Conservation (phyloP, 2,888 invertebrate genomes). For the Agonum fuliginosum region DNA sequence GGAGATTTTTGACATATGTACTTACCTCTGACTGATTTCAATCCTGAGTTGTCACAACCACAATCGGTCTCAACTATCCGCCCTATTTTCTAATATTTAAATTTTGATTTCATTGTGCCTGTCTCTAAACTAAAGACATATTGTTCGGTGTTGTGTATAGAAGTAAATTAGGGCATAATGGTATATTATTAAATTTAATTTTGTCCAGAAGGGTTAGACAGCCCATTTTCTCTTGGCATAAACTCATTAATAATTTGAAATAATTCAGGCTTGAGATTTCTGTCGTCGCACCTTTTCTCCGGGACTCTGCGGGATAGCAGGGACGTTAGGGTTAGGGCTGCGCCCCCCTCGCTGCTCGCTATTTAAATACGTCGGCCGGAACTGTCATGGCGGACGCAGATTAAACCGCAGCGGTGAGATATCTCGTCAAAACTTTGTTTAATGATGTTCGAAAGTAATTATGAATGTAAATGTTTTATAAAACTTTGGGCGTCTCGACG, state of each 20-base stretch:
- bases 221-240: background rate
- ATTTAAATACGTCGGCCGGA: slow-evolving; percentile 55
- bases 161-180: too few relatives aligned
- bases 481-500: slow-evolving; percentile 54
- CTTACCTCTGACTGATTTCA: too few relatives aligned
- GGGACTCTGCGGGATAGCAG: background rate
- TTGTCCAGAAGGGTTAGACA: too few relatives aligned
- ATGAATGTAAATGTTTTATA: slow-evolving; percentile 60
- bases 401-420: slow-evolving; percentile 59
- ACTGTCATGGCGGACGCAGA: slow-evolving; percentile 56
- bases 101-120: too few relatives aligned
- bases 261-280: background rate
- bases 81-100: too few relatives aligned
- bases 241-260: background rate
- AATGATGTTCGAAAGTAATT: slow-evolving; percentile 60
- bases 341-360: slow-evolving; percentile 23
- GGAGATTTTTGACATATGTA: too few relatives aligned
- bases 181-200: too few relatives aligned
- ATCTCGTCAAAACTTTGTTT: slow-evolving; percentile 60
- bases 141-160: too few relatives aligned
- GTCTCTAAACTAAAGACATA: too few relatives aligned
- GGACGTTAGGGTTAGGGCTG: background rate
- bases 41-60: too few relatives aligned
- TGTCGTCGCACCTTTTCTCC: background rate
- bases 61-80: too few relatives aligned